phyloP scores from a whole-genome alignment of 2,797 vertebrate species.

The Helostoma temminkii region DNA sequence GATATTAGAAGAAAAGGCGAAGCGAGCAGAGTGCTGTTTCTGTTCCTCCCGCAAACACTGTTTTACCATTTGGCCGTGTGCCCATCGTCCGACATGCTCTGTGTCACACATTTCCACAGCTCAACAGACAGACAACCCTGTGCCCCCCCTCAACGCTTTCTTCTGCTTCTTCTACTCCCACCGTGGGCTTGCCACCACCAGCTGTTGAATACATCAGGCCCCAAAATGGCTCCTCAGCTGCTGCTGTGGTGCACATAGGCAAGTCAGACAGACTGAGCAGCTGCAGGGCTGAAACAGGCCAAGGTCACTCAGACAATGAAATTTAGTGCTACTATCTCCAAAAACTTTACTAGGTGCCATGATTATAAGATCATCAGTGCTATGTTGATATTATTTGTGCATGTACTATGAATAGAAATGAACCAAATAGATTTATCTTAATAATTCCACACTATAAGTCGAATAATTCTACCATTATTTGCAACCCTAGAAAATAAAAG shows the following conservation, averaged over 20 bases:
- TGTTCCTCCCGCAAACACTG: constrained; percentile 36
- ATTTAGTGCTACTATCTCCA: constrained; percentile 42
- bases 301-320: constrained; percentile 65
- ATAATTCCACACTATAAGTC: background rate
- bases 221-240: constrained; percentile 81
- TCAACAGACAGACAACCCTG: constrained; percentile 48
- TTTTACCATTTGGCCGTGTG: constrained; percentile 66
- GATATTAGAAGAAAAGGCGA: constrained; percentile 48
- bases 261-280: constrained; percentile 64
- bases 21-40: constrained; percentile 19
- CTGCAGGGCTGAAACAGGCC: constrained; percentile 58
- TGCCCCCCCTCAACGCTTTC: background rate
- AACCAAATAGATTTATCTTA: background rate
- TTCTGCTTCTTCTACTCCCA: constrained; percentile 41
- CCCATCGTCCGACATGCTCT: constrained; percentile 64
- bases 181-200: constrained; percentile 75
- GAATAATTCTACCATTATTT: constrained; percentile 3
- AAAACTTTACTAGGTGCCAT: constrained; percentile 9
- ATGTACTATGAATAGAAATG: background rate
- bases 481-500: constrained; percentile 7
- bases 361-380: background rate
- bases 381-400: background rate
- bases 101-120: constrained; percentile 62
- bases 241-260: constrained; percentile 56
- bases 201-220: constrained; percentile 79